Evolutionary conservation across 2,888 invertebrate species (phyloP), one percentile per base, ranked within the genome.

Genomic region (Cybosia mesomella): DNA sequence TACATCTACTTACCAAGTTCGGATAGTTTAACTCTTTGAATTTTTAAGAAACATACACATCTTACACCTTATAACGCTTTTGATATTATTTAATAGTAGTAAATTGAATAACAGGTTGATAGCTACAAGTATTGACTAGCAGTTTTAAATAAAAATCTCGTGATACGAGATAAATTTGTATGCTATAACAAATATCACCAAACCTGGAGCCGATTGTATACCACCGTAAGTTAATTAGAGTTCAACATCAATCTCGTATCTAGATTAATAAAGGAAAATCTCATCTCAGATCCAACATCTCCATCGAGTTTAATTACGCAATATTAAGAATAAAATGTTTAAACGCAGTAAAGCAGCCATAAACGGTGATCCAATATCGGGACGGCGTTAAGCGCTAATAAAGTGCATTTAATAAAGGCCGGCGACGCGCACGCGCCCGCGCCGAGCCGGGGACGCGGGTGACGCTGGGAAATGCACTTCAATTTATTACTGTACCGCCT

Each of bases 401-500:
- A 83, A 83, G 76, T 70, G 67, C 76, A 75, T 81, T 79, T 83
- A 79, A 83, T 83, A 81, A 75, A 74, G 70, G 34, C 55, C 57
- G 69, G 60, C 18, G 49, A 53, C 63, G 67, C 32, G 61, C n/a
- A 59, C 28, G 67, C n/a, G 32, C 71, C 32, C 58, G 58, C 15
- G 58, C 13, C 34, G 28, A n/a, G 53, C n/a, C 53, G 10, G 7
- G 2, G 53, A n/a, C 8, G 54, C 60, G 58, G 58, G 15, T 60
- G 49, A 58, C 66, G 68, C 73, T 69, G 71, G 73, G 67, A 74
- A 77, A 75, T 77, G 72, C 70, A 75, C 77, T 82, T 73, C 61
- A 75, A 76, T 82, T 81, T 81, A 85, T 83, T 80, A 82, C 82
- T 74, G 81, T 78, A 74, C 75, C 75, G 70, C 71, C 68, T 76